These are phyloP conservation scores for Pogonognathellus flavescens DNA, from an alignment of 1,140 invertebrate species.

Conservation along the genomic window DNA sequence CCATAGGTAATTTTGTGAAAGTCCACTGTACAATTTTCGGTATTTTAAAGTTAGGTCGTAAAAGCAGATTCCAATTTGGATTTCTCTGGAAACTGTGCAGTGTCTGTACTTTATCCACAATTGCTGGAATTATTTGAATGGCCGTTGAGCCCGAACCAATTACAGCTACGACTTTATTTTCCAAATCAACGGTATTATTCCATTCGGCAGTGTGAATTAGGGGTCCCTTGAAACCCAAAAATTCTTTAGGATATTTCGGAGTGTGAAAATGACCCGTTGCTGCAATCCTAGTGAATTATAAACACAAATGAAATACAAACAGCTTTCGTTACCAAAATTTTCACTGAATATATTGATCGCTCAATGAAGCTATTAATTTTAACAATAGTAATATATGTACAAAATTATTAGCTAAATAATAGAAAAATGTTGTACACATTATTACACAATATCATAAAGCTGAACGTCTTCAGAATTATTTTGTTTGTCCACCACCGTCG, in stretches of 20 bases:
- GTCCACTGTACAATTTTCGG: neutral
- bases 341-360: no score
- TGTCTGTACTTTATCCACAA: slow-evolving; percentile 57
- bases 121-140: slow-evolving; percentile 61
- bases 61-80: slow-evolving; percentile 49
- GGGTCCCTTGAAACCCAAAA: slow-evolving; percentile 51
- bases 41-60: slow-evolving; percentile 29
- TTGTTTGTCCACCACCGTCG: neutral
- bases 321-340: no score
- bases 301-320: no score
- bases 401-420: neutral
- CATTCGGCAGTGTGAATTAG: slow-evolving; percentile 61
- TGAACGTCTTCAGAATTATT: neutral
- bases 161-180: slow-evolving; percentile 56
- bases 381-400: no score
- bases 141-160: slow-evolving; percentile 59
- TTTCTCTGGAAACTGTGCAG: slow-evolving; percentile 59
- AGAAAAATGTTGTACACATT: neutral
- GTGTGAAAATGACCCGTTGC: slow-evolving; percentile 15
- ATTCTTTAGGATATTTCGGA: slow-evolving; percentile 54
- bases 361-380: no score
- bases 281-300: neutral
- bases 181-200: slow-evolving; percentile 46
- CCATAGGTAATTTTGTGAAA: slow-evolving; percentile 9
- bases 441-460: neutral